Evolutionary conservation across 2,888 invertebrate genomes (phyloP).

Genomic region (Orchesellides sinensis): DNA sequence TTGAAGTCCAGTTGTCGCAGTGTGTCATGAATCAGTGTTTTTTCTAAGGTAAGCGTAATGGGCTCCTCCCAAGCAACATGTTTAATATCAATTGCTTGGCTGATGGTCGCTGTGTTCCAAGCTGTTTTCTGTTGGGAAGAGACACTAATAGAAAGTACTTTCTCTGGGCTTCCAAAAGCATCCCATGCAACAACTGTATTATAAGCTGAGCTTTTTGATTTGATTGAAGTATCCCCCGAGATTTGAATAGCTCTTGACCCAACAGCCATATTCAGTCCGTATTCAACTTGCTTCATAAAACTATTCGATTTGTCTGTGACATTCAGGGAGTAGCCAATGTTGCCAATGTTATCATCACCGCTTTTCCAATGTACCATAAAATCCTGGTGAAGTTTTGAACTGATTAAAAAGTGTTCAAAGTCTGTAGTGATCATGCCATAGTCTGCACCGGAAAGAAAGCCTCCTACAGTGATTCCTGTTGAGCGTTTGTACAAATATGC

Average conservation of each 20-base stretch:
- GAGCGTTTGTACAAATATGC: conserved; percentile 40
- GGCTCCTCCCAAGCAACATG: conserved; percentile 73
- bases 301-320: conserved; percentile 61
- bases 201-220: conserved; percentile 31
- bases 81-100: conserved; percentile 61
- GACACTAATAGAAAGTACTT: conserved; percentile 72
- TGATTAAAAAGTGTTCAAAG: conserved; percentile 49
- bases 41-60: conserved; percentile 70
- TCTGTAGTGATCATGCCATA: conserved; percentile 56
- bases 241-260: conserved; percentile 75
- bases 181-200: conserved; percentile 75
- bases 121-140: conserved; percentile 56
- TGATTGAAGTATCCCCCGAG: conserved; percentile 22
- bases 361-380: conserved; percentile 42
- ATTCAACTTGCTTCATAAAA: conserved; percentile 58
- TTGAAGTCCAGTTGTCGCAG: conserved; percentile 50
- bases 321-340: conserved; percentile 73
- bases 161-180: conserved; percentile 71
- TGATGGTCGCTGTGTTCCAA: conserved; percentile 64
- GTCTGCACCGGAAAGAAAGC: conserved; percentile 52
- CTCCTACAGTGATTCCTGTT: conserved; percentile 35
- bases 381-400: conserved; percentile 52
- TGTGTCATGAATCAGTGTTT: conserved; percentile 45
- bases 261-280: conserved; percentile 70
- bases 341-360: conserved; percentile 28